Evolutionary conservation across 2,113 vertebrate species (phyloP).

Genomic region (Nicator chloris): DNA sequence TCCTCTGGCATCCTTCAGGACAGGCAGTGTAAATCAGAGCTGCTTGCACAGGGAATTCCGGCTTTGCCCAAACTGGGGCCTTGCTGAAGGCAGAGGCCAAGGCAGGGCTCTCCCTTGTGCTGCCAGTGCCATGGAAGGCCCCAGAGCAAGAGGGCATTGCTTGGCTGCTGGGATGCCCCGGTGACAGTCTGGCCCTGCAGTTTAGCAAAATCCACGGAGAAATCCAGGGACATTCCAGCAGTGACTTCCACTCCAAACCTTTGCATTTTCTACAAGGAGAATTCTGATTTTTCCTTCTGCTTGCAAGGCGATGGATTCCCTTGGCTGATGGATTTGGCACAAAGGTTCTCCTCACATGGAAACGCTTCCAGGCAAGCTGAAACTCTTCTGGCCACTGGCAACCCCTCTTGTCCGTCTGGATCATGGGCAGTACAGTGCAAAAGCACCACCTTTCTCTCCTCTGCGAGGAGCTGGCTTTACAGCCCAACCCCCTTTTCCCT

Average conservation of each 20-base stretch:
- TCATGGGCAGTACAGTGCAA: not conserved
- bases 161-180: not conserved
- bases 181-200: not conserved
- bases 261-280: not conserved
- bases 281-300: not conserved
- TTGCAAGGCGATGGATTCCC: not conserved
- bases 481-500: not conserved
- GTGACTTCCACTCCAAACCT: not conserved
- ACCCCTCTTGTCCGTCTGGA: not conserved
- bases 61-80: not conserved
- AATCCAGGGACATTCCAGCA: not conserved
- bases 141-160: not conserved
- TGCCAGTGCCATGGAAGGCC: not conserved
- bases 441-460: not conserved
- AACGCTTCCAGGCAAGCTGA: not conserved
- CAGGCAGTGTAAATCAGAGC: no score
- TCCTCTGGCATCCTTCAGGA: no score
- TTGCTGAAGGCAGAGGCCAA: not conserved
- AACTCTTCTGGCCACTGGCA: rapidly evolving
- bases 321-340: not conserved
- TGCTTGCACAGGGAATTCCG: no score
- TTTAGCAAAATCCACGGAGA: not conserved
- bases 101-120: not conserved
- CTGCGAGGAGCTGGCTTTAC: not conserved
- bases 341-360: not conserved